Base-by-base conservation (phyloP, 35 echinoderm and acorn worm genomes). In the Chiridota heheva region DNA sequence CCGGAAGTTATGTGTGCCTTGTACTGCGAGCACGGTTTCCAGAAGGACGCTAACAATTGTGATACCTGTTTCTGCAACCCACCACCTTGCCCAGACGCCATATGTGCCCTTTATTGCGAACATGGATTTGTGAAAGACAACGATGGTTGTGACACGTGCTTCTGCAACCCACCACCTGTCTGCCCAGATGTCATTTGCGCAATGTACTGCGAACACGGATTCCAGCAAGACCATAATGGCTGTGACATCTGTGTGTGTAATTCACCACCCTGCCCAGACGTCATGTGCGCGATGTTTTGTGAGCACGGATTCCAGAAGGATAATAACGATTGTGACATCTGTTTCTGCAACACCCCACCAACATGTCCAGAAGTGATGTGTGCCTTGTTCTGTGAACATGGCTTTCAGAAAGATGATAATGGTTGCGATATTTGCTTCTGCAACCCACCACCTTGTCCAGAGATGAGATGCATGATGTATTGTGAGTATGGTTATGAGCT, bases 281-380 rank as follows among this genome's bases (percentile, higher is more conserved):
- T 77, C 3, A 86, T 76, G 72, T 86, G 83, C 42, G 44, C 17
- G 39, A 86, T 77, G 71, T 86, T 44, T 42, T 86, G 83, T 86
- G 72, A 86, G 29, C 40, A 86, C 26, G 83, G 83, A 6, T 86
- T 77, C 72, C 39, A 77, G 28, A 61, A 29, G 22, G 83, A 70
- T 34, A 66, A 12, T 4, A 72, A 81, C 34, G 86, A 78, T 8
- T 89, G 86, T 39, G 63, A 82, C 5, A 89, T 82, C 33, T 89
- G 86, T 40, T 36, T 37, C 7, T 89, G 86, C 33, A 56, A 81
- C 27, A 44, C 44, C 7, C 44, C 43, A 53, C 73, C 73, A 77
- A n/a, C n/a, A n/a, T 93, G 90, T 61, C 78, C 84, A 59, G 36
- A 49, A 4, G 71, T 87, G 3, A 73, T 92, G 83, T 93, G 90